A percentile compares a stretch with the other conserved stretches of the same genome.
Conservation (phyloP, 37 sponge, comb jelly and placozoan genomes). For the Cliona cf. orientalis region DNA sequence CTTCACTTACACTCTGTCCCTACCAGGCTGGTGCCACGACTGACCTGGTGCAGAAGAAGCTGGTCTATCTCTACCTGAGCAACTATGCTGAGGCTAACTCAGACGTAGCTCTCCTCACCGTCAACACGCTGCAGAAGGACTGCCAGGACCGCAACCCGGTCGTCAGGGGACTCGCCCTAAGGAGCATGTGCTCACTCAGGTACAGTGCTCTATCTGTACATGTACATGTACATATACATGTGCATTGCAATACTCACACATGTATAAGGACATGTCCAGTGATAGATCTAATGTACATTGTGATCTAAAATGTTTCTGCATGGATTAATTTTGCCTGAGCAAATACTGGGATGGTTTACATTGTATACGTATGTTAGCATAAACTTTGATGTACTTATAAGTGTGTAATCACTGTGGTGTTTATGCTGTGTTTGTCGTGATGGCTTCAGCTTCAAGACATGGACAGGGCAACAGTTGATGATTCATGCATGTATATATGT, state of each 20-base stretch:
- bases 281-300: no score
- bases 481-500: no score
- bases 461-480: no score
- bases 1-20: background rate
- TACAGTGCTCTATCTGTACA: background rate
- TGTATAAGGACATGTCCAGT: no score
- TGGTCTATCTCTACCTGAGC: slow-evolving; percentile 94
- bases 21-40: slow-evolving; percentile 82
- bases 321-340: no score
- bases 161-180: slow-evolving; percentile 88
- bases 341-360: no score
- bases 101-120: slow-evolving; percentile 85
- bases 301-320: background rate
- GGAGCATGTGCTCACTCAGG: slow-evolving; percentile 96
- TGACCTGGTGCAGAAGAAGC: slow-evolving; percentile 94
- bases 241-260: no score
- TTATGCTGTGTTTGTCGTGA: no score
- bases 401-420: no score
- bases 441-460: no score
- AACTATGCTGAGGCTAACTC: slow-evolving; percentile 89
- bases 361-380: no score
- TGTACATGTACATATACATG: background rate
- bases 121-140: slow-evolving; percentile 94
- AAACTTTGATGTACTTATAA: no score
- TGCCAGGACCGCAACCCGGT: slow-evolving; percentile 86